Conservation (phyloP, 2,797 vertebrate genomes). For the Bucorvus abyssinicus region DNA sequence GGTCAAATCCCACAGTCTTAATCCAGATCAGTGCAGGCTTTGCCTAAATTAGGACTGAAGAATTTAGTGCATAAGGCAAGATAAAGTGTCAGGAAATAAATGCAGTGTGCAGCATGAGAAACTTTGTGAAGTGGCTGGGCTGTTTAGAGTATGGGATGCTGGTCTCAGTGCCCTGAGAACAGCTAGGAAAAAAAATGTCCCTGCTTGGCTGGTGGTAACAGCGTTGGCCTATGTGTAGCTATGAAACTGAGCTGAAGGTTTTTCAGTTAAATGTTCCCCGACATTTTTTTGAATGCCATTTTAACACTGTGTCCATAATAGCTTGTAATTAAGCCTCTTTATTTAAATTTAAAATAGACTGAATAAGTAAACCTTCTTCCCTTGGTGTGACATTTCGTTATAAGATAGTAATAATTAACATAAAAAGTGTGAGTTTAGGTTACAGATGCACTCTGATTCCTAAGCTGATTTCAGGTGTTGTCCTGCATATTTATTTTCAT, state of each 20-base stretch:
- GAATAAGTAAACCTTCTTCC: not conserved
- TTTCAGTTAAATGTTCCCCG: not conserved
- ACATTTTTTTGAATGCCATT: not conserved
- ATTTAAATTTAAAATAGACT: not conserved
- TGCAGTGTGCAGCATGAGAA: not conserved
- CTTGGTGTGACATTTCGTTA: not conserved
- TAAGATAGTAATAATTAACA: not conserved
- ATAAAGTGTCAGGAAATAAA: not conserved
- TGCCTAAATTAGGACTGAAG: not conserved
- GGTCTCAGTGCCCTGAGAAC: not conserved
- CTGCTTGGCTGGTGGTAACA: not conserved
- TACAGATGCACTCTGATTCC: not conserved
- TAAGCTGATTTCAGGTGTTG: slow-evolving; percentile 45
- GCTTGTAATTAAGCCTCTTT: not conserved
- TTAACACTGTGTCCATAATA: not conserved
- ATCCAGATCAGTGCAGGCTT: not conserved
- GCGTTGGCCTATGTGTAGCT: not conserved
- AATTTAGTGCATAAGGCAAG: not conserved
- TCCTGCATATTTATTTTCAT: slow-evolving; percentile 14
- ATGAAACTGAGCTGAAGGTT: not conserved
- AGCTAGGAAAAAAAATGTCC: not conserved
- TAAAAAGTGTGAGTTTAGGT: not conserved
- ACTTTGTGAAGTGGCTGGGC: not conserved
- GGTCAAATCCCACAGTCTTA: not conserved
- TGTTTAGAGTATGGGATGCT: not conserved